Base-by-base conservation (phyloP, 2,888 invertebrate genomes). In the Brachyptera risi region DNA sequence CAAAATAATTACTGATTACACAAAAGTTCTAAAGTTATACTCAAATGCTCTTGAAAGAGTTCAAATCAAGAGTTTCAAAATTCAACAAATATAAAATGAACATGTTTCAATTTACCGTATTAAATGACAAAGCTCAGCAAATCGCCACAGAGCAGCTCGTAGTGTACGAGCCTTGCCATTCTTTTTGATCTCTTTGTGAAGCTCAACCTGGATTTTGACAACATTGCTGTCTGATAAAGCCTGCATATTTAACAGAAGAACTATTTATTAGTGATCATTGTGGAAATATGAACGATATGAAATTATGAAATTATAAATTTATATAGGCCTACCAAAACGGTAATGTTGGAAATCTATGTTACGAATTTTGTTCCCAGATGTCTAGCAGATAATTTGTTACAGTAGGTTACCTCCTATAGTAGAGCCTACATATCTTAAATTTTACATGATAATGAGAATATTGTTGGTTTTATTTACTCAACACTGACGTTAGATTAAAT, bases 151-250 rank as follows among this genome's bases (percentile, higher is more conserved):
- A 26, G 92, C 90, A 51, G 89, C 88, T 67, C 88, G 79, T 50
- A 93, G 73, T 31, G 87, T 84, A 62, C 90, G 80, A 1, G 85
- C 79, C 37, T 80, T 72, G 2, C 89, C 88, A 75, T 91, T 91
- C 71, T 85, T 85, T 73, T 90, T 89, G 47, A 92, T 88, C 76
- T 89, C 90, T 68, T 88, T 87, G 71, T 88, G 90, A 44, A 93
- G 76, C 73, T 91, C 91, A 70, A 90, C 84, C 70, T 89, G 85
- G 59, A 92, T 81, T 69, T 89, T 84, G 24, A 85, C 83, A 11
- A 88, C 80, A 67, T 86, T 83, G 19, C 83, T 83, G 71, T 86
- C 86, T 66, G 84, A 51, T 4, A 51, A 21, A n/a, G 51, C 51
- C 35, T 51, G 31, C 19, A 15, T 15, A 49, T 47, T 7, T 19